Evolutionary conservation across 2,797 vertebrate genomes (phyloP), one percentile per base, ranked within the genome.

Genomic region (Myotis planiceps): DNA sequence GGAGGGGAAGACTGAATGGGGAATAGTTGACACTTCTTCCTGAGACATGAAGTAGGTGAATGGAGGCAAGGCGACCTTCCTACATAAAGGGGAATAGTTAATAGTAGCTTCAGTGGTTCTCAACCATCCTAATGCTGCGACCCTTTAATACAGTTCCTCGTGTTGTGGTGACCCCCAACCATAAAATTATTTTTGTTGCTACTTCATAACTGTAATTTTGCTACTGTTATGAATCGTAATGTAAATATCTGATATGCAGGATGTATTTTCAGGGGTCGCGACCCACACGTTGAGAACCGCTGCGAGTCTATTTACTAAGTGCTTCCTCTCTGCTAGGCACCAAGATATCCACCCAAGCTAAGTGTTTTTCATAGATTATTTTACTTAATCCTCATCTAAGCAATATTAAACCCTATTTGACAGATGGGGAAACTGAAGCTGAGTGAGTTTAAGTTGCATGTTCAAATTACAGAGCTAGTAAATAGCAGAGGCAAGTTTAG

Each of bases 391-490:
- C 42, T 93, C 78, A 85, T 9, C 10, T 75, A 74, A 74, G 66
- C 47, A 29, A 60, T 78, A 71, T 65, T 65, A 81, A 85, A 63
- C 5, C 15, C 5, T 37, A 23, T 85, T 96, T 92, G 71, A 32
- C 19, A 93, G 21, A 76, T 6, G 18, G n/a, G 0, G 27, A 75
- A 65, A 60, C 71, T 37, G 37, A 93, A 80, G 27, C 69, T 53
- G 76, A 89, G 29, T 27, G n/a, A 83, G 15, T 8, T 69, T 82
- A 32, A 83, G 15, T 88, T 12, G 45, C 32, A 55, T 53, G n/a
- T 78, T 95, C 90, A 82, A 91, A 75, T 75, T 75, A 90, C 12
- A 60, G 58, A 85, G 49, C n/a, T 81, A 78, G 29, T 83, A 78
- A 90, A 81, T 37, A 55, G 23, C 21, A 53, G 5, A 76, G 19